phyloP scores from a whole-genome alignment of 2,113 vertebrate genomes.

The Eretmochelys imbricata region DNA sequence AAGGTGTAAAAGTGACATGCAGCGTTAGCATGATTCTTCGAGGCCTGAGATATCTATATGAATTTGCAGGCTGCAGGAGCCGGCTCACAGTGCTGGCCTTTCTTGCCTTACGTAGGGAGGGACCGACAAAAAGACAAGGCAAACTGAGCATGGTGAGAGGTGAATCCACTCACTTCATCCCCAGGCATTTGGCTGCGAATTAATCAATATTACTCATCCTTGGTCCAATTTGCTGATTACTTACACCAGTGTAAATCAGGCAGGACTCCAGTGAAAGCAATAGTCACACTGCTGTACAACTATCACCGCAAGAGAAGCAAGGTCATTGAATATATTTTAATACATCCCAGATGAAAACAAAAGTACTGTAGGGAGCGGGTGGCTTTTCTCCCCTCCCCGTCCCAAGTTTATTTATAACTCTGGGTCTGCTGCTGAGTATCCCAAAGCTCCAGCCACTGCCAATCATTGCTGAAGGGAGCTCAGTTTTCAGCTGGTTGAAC shows the following conservation, averaged over 20 bases:
- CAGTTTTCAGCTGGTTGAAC: neutral
- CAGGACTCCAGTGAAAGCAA: neutral
- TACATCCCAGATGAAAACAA: neutral
- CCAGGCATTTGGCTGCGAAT: too few relatives aligned
- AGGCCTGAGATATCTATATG: neutral
- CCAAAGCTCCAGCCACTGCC: neutral
- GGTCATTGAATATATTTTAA: neutral
- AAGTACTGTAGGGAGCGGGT: neutral
- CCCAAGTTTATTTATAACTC: neutral
- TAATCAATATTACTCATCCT: neutral
- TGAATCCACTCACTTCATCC: neutral
- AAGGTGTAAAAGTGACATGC: neutral
- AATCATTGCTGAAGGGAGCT: neutral
- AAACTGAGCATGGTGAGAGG: neutral
- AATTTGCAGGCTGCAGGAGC: neutral
- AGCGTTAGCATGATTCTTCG: fast-evolving
- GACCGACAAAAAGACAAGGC: neutral
- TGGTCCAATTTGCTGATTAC: neutral
- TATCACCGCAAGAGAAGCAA: neutral
- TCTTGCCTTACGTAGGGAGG: neutral
- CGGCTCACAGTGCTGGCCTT: neutral
- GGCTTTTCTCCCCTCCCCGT: neutral
- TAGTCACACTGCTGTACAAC: fast-evolving
- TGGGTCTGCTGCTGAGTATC: neutral
- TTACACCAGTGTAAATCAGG: neutral